Percentiles rank a stretch among this genome's conserved stretches.
These are phyloP conservation scores for Neoaliturus tenellus DNA, from an alignment of 2,888 invertebrate genomes.

Conservation along the genomic window DNA sequence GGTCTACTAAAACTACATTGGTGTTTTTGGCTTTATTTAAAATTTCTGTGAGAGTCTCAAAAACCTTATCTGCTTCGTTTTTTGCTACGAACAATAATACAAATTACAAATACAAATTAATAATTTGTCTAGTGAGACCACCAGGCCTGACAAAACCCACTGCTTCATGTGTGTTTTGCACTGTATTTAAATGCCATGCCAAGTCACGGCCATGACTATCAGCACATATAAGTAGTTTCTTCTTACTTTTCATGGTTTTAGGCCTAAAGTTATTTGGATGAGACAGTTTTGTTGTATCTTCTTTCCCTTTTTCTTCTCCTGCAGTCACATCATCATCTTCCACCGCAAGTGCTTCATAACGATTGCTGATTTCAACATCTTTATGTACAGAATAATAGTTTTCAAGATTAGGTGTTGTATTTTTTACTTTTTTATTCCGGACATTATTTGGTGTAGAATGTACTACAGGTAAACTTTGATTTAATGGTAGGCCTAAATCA, in stretches of 20 bases:
- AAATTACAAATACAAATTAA: not conserved
- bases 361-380: no score
- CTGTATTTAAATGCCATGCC: not conserved
- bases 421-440: no score
- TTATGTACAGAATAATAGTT: no score
- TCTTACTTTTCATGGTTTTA: not conserved
- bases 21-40: not conserved
- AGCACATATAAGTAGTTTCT: not conserved
- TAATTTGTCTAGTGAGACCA: not conserved
- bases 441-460: not conserved
- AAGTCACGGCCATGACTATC: constrained; percentile 7
- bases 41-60: no score
- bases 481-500: no score
- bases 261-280: not conserved
- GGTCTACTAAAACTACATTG: constrained; percentile 14
- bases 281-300: not conserved
- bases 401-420: no score
- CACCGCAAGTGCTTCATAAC: no score
- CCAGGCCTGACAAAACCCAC: not conserved
- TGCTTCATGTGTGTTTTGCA: not conserved
- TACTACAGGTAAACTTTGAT: not conserved
- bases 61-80: not conserved
- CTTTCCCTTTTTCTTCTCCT: not conserved
- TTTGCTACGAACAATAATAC: not conserved
- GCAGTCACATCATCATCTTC: not conserved